A percentile compares a stretch with the other conserved stretches of the same genome.
Evolutionary conservation across 2,797 vertebrate species (phyloP).

Genomic region (Pseudotriccus pelzelni): DNA sequence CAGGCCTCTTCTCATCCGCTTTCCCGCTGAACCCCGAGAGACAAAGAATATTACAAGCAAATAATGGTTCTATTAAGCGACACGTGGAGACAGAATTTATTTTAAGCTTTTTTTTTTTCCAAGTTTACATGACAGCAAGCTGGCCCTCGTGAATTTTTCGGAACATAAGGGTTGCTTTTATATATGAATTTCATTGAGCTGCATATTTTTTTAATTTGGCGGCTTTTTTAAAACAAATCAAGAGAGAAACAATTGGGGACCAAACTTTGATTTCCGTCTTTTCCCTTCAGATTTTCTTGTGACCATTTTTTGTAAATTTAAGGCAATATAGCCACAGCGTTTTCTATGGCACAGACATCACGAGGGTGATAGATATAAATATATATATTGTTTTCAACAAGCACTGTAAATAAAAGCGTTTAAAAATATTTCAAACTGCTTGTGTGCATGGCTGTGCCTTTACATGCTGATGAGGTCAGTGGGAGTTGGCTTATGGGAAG

Average conservation of each 20-base stretch:
- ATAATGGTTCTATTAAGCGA: conserved; percentile 37
- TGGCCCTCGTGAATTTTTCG: conserved; percentile 60
- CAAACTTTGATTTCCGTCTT: conserved; percentile 66
- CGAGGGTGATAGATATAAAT: conserved; percentile 71
- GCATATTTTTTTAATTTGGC: conserved; percentile 58
- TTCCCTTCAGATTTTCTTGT: conserved; percentile 58
- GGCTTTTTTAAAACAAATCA: conserved; percentile 56
- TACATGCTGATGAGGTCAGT: rapidly evolving
- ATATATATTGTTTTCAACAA: conserved; percentile 76
- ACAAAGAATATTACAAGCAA: conserved; percentile 34
- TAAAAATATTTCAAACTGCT: conserved; percentile 52
- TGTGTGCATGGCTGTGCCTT: background rate
- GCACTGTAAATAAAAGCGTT: conserved; percentile 76
- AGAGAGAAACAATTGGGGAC: conserved; percentile 59
- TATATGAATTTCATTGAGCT: conserved; percentile 57
- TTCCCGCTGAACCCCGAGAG: conserved; percentile 22
- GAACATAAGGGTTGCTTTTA: conserved; percentile 61
- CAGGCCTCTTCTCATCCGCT: background rate
- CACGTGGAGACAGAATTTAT: conserved; percentile 18
- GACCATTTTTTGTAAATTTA: conserved; percentile 73
- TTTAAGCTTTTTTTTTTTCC: conserved; percentile 14
- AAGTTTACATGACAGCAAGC: conserved; percentile 60
- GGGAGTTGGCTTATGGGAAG: background rate
- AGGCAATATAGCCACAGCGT: conserved; percentile 64
- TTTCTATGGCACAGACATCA: conserved; percentile 74